Conservation (phyloP, 2,113 vertebrate species). For the Syngnathus scovelli region DNA sequence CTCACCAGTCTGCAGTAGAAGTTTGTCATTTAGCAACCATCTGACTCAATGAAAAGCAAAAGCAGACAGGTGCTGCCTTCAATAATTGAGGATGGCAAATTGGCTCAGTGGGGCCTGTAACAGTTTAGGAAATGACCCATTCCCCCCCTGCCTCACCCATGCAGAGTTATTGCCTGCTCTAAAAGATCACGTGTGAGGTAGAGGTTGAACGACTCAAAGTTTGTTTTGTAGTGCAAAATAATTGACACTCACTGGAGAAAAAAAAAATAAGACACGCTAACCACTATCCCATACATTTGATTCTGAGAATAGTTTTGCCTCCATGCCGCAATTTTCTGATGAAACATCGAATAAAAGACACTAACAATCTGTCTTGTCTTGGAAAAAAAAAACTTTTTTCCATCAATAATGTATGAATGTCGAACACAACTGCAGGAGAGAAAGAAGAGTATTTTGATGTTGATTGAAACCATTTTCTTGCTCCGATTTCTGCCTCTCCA, state of each 20-base stretch:
- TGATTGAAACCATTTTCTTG: slow-evolving; percentile 1
- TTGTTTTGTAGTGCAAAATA: too few relatives aligned
- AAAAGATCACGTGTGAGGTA: slow-evolving; percentile 10
- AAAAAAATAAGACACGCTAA: too few relatives aligned
- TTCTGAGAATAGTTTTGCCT: background rate
- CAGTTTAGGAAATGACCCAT: slow-evolving; percentile 43
- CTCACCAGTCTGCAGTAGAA: slow-evolving; percentile 17
- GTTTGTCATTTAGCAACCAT: slow-evolving; percentile 25
- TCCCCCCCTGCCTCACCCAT: slow-evolving; percentile 26
- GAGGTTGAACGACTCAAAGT: too few relatives aligned
- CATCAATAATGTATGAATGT: slow-evolving; percentile 21
- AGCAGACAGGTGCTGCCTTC: slow-evolving; percentile 53
- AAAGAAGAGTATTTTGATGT: background rate
- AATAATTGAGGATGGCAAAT: slow-evolving; percentile 62
- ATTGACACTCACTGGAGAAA: too few relatives aligned
- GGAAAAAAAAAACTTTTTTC: background rate
- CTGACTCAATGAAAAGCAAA: slow-evolving; percentile 41
- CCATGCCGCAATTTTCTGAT: background rate
- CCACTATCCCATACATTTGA: background rate
- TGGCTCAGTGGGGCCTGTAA: slow-evolving; percentile 46
- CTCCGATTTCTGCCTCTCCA: background rate
- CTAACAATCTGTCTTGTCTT: background rate
- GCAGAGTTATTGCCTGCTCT: slow-evolving; percentile 32
- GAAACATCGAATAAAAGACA: background rate
- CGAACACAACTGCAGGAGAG: slow-evolving; percentile 14